Evolutionary conservation across 2,797 vertebrate species (phyloP).

Genomic region (Tapirus indicus): DNA sequence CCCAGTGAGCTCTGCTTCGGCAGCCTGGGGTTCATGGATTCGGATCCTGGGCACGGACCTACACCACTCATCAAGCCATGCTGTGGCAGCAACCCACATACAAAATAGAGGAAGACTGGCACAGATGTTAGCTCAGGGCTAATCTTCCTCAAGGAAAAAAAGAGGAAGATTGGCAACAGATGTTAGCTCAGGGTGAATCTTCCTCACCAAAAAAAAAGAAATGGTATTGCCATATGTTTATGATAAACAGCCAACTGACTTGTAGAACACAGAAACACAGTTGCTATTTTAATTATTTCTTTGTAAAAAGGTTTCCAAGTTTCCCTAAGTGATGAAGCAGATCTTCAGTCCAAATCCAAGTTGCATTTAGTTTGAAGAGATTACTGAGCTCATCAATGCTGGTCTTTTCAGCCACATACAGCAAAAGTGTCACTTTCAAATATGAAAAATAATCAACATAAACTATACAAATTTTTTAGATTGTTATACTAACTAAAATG

Average conservation of each 20-base stretch:
- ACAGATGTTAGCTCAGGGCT: too few relatives aligned
- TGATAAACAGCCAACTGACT: neutral
- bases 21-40: too few relatives aligned
- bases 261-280: neutral
- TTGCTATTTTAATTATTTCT: neutral
- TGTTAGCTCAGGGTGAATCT: too few relatives aligned
- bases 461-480: slow-evolving; percentile 28
- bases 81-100: too few relatives aligned
- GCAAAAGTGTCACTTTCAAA: slow-evolving; percentile 3
- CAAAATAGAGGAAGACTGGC: too few relatives aligned
- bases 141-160: too few relatives aligned
- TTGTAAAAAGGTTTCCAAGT: slow-evolving; percentile 52
- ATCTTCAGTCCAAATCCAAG: slow-evolving; percentile 10
- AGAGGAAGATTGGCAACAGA: too few relatives aligned
- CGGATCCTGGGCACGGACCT: too few relatives aligned
- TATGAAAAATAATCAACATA: slow-evolving; percentile 6
- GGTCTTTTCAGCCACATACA: neutral
- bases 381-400: neutral
- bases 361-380: neutral
- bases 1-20: too few relatives aligned
- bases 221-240: neutral
- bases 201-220: neutral
- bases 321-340: neutral
- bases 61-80: too few relatives aligned
- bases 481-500: slow-evolving; percentile 4